Evolutionary conservation across 2,113 vertebrate species (phyloP), one percentile per base, ranked within the genome.

Genomic region (Columba janthina): DNA sequence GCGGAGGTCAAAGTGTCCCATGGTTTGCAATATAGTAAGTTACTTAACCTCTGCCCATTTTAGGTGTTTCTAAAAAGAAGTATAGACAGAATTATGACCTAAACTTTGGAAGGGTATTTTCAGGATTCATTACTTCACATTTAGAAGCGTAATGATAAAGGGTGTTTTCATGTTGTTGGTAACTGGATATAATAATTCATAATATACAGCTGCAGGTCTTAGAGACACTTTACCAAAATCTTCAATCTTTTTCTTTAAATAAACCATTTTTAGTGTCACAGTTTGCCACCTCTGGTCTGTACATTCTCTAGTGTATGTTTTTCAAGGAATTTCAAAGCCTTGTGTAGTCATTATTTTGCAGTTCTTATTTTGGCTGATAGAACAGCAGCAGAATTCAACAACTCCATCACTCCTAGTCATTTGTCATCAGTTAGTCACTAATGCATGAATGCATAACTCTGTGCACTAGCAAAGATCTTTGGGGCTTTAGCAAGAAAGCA

Each of bases 371-470:
- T 90, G 93, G 42, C 88, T 95, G 94, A 80, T 89, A 87, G 74
- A 92, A 78, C 79, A 90, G 90, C 77, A 81, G 76, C 61, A 92
- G 76, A 93, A 89, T 94, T 95, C 57, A 95, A 53, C 88, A 81
- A 22, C 78, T 94, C 50, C 61, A 80, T 95, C 72, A 54, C 56
- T 91, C 61, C 53, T 69, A 92, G 18, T 73, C 69, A 62, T 85
- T 82, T 97, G 93, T 94, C 89, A 96, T 61, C 94, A 84, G 86
- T 66, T 76, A 97, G 70, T 96, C 89, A 96, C 86, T 96, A 76
- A 90, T 42, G 82, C 93, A 91, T 92, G 95, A 96, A 95, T 90
- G 67, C 91, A 73, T 78, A 93, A 93, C 93, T 73, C 88, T 90
- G 54, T 79, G 78, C 64, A 89, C 87, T 31, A 92, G 65, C 61